Evolutionary conservation across 2,888 invertebrate genomes (phyloP).

Genomic region (Eupithecia vulgata): DNA sequence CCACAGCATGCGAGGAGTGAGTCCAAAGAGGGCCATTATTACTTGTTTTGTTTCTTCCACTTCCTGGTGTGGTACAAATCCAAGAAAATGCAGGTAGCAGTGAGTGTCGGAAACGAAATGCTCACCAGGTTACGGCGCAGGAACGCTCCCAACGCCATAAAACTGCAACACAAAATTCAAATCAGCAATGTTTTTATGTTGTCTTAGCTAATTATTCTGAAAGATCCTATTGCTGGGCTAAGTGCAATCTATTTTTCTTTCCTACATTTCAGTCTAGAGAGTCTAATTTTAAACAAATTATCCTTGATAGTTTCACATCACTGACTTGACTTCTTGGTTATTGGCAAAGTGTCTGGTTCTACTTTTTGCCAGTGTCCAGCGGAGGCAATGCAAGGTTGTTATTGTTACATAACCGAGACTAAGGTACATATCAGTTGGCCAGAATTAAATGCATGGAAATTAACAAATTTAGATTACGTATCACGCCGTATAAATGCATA

Average conservation of each 20-base stretch:
- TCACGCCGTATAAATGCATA: not conserved
- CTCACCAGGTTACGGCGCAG: slow-evolving; percentile 87
- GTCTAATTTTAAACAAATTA: not conserved
- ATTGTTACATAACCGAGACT: not conserved
- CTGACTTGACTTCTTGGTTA: not conserved
- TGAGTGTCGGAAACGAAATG: slow-evolving; percentile 86
- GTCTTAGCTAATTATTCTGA: not conserved
- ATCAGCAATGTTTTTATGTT: not conserved
- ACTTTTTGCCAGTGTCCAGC: too few relatives aligned
- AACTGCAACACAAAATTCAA: slow-evolving; percentile 52
- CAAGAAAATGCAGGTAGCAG: slow-evolving; percentile 85
- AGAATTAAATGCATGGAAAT: not conserved
- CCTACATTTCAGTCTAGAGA: not conserved
- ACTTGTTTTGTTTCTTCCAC: slow-evolving; percentile 85
- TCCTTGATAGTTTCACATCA: not conserved
- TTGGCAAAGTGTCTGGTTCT: too few relatives aligned
- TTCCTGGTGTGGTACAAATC: slow-evolving; percentile 89
- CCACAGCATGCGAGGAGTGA: slow-evolving; percentile 81
- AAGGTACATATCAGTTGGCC: not conserved
- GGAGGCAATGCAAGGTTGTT: not conserved
- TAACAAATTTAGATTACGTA: not conserved
- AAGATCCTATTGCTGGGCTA: not conserved
- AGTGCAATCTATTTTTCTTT: not conserved
- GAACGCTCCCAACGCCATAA: slow-evolving; percentile 81
- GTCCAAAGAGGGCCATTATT: slow-evolving; percentile 83